These are phyloP conservation scores for Amphiprion percula DNA, from an alignment of 2,113 vertebrate species.

Conservation along the genomic window DNA sequence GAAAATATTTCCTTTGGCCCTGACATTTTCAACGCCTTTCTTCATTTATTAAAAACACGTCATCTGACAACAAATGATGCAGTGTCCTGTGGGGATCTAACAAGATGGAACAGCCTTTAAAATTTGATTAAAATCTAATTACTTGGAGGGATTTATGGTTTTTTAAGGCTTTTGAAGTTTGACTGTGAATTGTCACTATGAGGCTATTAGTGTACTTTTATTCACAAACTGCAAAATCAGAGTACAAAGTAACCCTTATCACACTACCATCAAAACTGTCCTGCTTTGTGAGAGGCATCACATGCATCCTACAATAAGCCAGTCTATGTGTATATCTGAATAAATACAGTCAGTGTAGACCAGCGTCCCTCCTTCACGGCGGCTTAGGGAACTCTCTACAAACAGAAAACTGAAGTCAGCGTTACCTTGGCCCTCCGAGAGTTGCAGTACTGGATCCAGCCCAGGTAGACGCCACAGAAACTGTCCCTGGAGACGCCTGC, in stretches of 20 bases:
- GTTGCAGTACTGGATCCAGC: conserved; percentile 98
- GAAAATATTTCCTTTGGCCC: not conserved
- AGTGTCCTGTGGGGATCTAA: not conserved
- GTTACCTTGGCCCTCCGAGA: conserved; percentile 91
- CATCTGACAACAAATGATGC: not conserved
- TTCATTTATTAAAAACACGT: conserved; percentile 2
- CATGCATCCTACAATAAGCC: not conserved
- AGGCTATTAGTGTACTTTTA: not conserved
- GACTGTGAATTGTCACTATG: not conserved
- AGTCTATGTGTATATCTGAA: not conserved
- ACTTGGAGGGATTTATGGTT: not conserved
- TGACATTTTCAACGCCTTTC: not conserved
- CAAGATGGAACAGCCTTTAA: not conserved
- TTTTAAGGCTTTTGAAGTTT: not conserved
- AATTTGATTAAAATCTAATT: not conserved
- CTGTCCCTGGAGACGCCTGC: conserved; percentile 97
- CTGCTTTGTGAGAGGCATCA: not conserved
- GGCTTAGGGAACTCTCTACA: no score
- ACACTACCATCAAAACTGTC: not conserved
- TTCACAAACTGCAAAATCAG: not conserved
- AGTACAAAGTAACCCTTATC: not conserved
- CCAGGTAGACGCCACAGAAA: conserved; percentile 94
- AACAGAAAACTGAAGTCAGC: not conserved
- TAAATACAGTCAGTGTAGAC: no score
- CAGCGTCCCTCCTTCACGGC: no score